Evolutionary conservation across 2,797 vertebrate species (phyloP), one percentile per base, ranked within the genome.

Genomic region (Pangasius djambal): DNA sequence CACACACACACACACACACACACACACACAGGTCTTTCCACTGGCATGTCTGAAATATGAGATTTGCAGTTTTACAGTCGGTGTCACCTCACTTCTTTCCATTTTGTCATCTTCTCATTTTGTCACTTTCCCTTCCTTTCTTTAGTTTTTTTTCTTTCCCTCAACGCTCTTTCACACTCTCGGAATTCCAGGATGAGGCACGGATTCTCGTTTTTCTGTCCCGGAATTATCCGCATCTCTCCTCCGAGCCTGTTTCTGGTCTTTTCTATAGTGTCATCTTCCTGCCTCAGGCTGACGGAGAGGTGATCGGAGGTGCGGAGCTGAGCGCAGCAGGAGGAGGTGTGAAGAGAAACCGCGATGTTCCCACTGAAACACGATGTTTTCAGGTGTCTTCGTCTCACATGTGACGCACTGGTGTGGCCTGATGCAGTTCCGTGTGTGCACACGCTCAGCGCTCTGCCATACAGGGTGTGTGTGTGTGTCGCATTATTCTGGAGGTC

Each of bases 121-220:
- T 57, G 20, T 8, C 22, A 15, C 20, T 28, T 37, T 40, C 4
- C 20, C 50, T 75, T n/a, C 16, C 44, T 77, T 50, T 7, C 13
- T 78, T 18, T 16, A 0, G 2, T 37, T 52, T 6, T 16, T 9
- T 28, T 52, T 52, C 48, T 16, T 7, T 50, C 15, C 22, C 13
- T 48, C 2, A 5, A 6, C 4, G 0, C 9, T 31, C 15, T 0
- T 3, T 31, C 13, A 18, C 15, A 0, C 16, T 55, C 13, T n/a
- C 65, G 5, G 13, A 69, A 69, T 34, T 69, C 67, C n/a, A 13
- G 65, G n/a, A 67, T 9, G 25, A n/a, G 28, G 3, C 9, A 18
- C 2, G 9, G 63, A n/a, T 70, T 70, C 31, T 2, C 37, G 6
- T 31, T 18, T 31, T 34, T 69, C n/a, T 70, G 31, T 70, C 67